Percentiles rank a stretch among this genome's conserved stretches.
phyloP scores from a whole-genome alignment of 2,797 vertebrate genomes.

The Scomberomorus guttatus region DNA sequence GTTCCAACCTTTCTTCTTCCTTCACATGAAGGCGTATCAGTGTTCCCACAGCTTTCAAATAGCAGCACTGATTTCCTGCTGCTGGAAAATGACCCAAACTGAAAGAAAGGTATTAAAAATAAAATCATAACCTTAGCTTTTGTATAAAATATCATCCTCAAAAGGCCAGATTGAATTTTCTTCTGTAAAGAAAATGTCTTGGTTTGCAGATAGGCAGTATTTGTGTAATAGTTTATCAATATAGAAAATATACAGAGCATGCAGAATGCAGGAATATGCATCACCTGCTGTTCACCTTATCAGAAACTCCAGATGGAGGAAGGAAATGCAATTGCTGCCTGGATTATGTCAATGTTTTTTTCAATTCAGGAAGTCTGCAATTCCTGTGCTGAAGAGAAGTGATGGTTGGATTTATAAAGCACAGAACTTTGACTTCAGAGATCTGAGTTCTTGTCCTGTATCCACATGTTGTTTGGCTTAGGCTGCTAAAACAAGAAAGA shows the following conservation, averaged over 20 bases:
- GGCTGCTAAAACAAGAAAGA: too few relatives aligned
- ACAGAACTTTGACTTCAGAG: too few relatives aligned
- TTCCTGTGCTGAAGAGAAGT: too few relatives aligned
- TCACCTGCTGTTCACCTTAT: not conserved
- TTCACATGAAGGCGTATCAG: not conserved
- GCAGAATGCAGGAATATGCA: not conserved
- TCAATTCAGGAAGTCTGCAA: too few relatives aligned
- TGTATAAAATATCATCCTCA: not conserved
- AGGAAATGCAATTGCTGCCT: too few relatives aligned
- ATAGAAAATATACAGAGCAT: not conserved
- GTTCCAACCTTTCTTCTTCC: conserved; percentile 5
- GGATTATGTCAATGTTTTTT: too few relatives aligned
- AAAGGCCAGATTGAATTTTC: not conserved
- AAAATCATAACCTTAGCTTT: not conserved
- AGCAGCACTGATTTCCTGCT: not conserved
- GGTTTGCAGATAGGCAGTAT: not conserved
- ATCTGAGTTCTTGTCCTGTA: too few relatives aligned
- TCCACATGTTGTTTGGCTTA: too few relatives aligned
- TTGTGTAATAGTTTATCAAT: not conserved
- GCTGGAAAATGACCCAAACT: not conserved
- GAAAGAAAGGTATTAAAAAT: not conserved
- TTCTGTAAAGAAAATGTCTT: not conserved
- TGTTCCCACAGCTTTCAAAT: not conserved
- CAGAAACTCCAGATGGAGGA: not conserved
- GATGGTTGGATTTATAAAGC: too few relatives aligned